These are phyloP conservation scores for Caenorhabditis virilis DNA, from an alignment of 2,888 invertebrate species.

Conservation along the genomic window DNA sequence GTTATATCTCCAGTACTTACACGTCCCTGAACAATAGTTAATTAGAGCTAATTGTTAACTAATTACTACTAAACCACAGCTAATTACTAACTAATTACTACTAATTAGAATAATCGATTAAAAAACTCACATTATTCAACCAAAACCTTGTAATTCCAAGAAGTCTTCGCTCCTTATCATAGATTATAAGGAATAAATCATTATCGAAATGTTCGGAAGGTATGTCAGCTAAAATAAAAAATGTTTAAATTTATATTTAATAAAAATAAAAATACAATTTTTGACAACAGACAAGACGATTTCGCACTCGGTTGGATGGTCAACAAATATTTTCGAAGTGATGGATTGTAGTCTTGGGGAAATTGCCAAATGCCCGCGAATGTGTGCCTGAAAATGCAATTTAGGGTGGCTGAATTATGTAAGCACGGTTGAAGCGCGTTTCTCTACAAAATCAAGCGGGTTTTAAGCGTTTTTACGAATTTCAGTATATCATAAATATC, in stretches of 20 bases:
- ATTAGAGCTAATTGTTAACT: too few species aligned
- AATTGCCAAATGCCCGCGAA: slow-evolving; percentile 21
- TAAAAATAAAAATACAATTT: slow-evolving; percentile 14
- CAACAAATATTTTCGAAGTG: slow-evolving; percentile 10
- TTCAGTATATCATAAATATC: too few species aligned
- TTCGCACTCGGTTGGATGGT: slow-evolving; percentile 22
- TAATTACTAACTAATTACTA: too few species aligned
- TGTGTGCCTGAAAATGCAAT: too few species aligned
- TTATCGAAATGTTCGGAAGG: slow-evolving; percentile 19
- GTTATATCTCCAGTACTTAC: slow-evolving; percentile 24
- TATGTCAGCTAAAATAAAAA: slow-evolving; percentile 19
- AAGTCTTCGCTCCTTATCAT: slow-evolving; percentile 5
- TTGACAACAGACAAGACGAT: slow-evolving; percentile 5
- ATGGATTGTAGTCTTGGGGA: slow-evolving; percentile 21
- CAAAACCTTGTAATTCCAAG: slow-evolving; percentile 18
- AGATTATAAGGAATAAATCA: slow-evolving; percentile 24
- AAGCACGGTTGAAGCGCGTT: too few species aligned
- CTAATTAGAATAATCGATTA: too few species aligned
- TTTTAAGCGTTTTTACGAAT: too few species aligned
- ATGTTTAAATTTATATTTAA: not conserved
- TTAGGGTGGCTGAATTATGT: too few species aligned
- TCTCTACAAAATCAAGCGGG: too few species aligned
- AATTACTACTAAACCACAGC: too few species aligned
- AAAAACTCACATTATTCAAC: too few species aligned
- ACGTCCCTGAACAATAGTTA: too few species aligned